A percentile compares a stretch with the other conserved stretches of the same genome.
Evolutionary conservation across 2,888 invertebrate genomes (phyloP).

Genomic region (Heteromurus nitidus): DNA sequence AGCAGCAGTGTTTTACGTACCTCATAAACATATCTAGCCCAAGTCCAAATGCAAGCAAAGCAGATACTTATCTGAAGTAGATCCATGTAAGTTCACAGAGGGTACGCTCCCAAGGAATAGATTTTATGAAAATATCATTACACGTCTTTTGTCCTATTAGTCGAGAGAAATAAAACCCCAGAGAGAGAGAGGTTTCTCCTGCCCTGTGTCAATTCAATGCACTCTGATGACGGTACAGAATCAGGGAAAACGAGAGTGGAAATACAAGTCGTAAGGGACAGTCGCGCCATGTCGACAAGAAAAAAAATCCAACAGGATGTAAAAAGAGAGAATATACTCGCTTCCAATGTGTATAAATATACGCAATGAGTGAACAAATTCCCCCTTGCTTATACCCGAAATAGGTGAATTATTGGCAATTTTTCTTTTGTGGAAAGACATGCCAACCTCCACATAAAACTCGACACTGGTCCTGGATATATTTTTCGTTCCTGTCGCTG

Average conservation of each 20-base stretch:
- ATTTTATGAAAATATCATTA: constrained; percentile 2
- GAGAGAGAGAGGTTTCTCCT: neutral
- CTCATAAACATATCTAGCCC: constrained; percentile 35
- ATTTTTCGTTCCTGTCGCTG: too few relatives aligned
- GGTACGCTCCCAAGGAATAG: neutral
- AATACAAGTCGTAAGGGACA: constrained; percentile 1
- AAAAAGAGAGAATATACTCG: neutral
- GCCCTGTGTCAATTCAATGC: constrained; percentile 11
- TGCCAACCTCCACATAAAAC: constrained; percentile 26
- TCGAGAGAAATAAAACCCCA: constrained; percentile 19
- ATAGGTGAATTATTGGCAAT: constrained; percentile 54
- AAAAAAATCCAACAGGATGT: neutral
- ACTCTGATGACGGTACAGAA: constrained; percentile 19
- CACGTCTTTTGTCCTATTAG: constrained; percentile 34
- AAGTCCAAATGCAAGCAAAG: constrained; percentile 35
- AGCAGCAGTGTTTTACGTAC: constrained; percentile 17
- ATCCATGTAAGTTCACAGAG: neutral
- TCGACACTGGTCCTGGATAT: too few relatives aligned
- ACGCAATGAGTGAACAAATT: neutral
- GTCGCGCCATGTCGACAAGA: neutral
- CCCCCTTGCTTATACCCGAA: constrained; percentile 31
- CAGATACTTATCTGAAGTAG: constrained; percentile 22
- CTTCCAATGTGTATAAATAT: neutral
- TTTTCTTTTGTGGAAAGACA: constrained; percentile 25
- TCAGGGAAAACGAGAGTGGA: neutral